Conservation (phyloP, 2,113 vertebrate species). For the Phalacrocorax carbo region DNA sequence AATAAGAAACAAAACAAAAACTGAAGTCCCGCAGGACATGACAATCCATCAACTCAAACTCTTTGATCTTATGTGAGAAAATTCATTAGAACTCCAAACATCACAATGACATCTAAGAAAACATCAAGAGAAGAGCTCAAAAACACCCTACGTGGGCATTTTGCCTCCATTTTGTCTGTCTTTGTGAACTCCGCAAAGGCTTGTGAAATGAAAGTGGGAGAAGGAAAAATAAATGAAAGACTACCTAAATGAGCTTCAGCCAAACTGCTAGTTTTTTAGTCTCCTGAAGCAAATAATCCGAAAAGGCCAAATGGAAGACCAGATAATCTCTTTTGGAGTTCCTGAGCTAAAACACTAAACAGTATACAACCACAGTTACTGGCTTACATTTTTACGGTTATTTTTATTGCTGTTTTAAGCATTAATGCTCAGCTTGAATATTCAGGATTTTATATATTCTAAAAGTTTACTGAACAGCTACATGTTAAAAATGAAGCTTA, state of each 20-base stretch:
- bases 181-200: neutral
- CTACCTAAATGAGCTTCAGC: neutral
- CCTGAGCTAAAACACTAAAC: neutral
- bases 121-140: slow-evolving; percentile 20
- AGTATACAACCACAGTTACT: neutral
- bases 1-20: neutral
- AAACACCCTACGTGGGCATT: neutral
- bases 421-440: neutral
- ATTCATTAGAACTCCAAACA: slow-evolving; percentile 33
- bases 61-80: slow-evolving; percentile 52
- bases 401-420: neutral
- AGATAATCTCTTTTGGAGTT: neutral
- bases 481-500: neutral
- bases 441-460: neutral
- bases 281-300: neutral
- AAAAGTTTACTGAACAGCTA: neutral
- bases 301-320: neutral
- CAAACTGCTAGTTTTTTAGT: neutral
- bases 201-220: neutral
- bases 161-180: neutral
- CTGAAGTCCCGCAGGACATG: neutral
- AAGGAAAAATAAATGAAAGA: neutral
- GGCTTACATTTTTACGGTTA: neutral
- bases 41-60: neutral
- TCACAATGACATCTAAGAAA: neutral